These are phyloP conservation scores for Amblyraja radiata DNA, from an alignment of 2,797 vertebrate species.

Conservation along the genomic window DNA sequence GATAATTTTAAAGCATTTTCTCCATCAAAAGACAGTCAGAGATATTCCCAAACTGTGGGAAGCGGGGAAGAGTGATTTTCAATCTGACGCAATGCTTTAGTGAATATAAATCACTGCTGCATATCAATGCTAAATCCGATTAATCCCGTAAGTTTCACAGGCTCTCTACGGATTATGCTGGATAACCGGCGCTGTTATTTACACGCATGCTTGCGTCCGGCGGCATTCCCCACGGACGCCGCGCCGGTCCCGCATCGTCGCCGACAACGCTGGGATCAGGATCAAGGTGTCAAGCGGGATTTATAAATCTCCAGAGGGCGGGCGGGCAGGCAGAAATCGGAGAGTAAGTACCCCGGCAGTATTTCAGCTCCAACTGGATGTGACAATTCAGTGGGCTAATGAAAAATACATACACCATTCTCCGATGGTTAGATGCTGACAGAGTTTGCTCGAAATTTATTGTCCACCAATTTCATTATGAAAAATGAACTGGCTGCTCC, in stretches of 20 bases:
- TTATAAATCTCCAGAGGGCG: background rate
- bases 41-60: background rate
- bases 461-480: constrained; percentile 25
- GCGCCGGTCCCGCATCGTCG: background rate
- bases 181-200: background rate
- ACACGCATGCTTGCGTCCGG: background rate
- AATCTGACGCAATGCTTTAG: background rate
- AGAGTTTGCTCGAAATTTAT: constrained; percentile 23
- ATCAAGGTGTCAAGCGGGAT: background rate
- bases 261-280: background rate
- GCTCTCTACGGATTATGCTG: background rate
- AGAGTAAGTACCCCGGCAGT: background rate
- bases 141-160: background rate
- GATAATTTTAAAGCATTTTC: background rate
- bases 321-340: background rate
- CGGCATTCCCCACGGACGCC: background rate
- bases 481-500: constrained; percentile 35
- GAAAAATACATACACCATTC: background rate
- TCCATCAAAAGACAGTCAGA: background rate
- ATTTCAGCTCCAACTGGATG: constrained; percentile 20
- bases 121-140: background rate
- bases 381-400: background rate
- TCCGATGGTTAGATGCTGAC: background rate
- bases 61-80: background rate
- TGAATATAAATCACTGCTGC: background rate